These are phyloP conservation scores for Rhinogobio ventralis DNA, from an alignment of 2,797 vertebrate genomes.

Conservation along the genomic window DNA sequence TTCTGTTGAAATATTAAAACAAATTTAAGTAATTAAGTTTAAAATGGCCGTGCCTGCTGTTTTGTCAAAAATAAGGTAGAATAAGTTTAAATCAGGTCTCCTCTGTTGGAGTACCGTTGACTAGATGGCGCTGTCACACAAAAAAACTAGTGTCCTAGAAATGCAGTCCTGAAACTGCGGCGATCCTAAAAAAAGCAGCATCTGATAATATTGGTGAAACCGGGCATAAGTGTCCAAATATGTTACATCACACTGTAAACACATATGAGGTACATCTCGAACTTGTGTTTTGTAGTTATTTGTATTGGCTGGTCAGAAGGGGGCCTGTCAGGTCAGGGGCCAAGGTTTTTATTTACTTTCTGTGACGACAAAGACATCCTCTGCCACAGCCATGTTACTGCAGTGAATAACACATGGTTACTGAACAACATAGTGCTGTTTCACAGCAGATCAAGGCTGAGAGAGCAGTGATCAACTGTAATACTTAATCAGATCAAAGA, in stretches of 20 bases:
- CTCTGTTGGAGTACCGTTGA: no score
- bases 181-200: no score
- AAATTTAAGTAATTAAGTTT: no score
- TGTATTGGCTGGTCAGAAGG: constrained; percentile 1
- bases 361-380: neutral
- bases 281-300: neutral
- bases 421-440: constrained; percentile 13
- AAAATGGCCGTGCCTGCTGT: no score
- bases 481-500: neutral
- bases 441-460: neutral
- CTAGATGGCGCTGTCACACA: no score
- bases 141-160: no score
- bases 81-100: no score
- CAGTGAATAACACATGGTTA: neutral
- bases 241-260: constrained; percentile 4
- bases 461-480: neutral
- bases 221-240: no score
- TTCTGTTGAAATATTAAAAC: no score
- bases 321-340: neutral
- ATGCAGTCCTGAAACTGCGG: no score
- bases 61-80: no score
- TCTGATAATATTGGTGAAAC: neutral
- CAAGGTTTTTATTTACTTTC: constrained; percentile 17
- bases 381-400: no score
- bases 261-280: neutral